Base-by-base conservation (phyloP, 2,888 invertebrate species). In the Noctua fimbriata region DNA sequence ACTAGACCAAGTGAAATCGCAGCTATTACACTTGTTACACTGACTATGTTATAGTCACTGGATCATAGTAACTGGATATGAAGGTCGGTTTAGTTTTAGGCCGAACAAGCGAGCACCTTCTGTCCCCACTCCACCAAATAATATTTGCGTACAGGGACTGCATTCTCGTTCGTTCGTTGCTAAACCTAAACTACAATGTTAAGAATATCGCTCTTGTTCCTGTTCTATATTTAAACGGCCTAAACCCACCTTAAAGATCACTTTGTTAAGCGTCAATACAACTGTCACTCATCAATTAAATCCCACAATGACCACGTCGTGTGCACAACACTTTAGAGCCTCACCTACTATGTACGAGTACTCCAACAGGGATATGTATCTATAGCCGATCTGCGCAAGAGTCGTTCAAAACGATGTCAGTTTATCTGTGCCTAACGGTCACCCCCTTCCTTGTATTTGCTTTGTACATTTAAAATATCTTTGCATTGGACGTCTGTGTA, bases 401-500 rank as follows among this genome's bases (percentile, higher is more conserved):
- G 82, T 21, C 88, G 90, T 87, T 91, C 89, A 89, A 90, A 94
- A 93, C 93, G 91, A 94, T 94, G 95, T 94, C 95, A 95, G 90
- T 90, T 90, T 91, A 95, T 94, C 93, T 95, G 91, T 95, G 95
- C 92, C 94, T 95, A 95, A 95, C 95, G 95, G 95, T 95, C 90
- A 79, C 79, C 83, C 81, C 87, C 85, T 90, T 92, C 92, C 93
- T 91, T 89, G 91, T 93, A 93, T 94, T 94, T 93, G 92, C 93
- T 93, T 92, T 93, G 91, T 91, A 89, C 89, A 86, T 90, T 90
- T 90, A 87, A 90, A 90, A 90, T 88, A 90, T 89, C 84, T 88
- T 81, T 87, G 86, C 81, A 89, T 91, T 84, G 84, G 88, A 88
- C 88, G 82, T 78, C 74, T 73, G 79, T 65, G 70, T 73, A 84